phyloP scores from a whole-genome alignment of 2,797 vertebrate genomes.

The Picus viridis region DNA sequence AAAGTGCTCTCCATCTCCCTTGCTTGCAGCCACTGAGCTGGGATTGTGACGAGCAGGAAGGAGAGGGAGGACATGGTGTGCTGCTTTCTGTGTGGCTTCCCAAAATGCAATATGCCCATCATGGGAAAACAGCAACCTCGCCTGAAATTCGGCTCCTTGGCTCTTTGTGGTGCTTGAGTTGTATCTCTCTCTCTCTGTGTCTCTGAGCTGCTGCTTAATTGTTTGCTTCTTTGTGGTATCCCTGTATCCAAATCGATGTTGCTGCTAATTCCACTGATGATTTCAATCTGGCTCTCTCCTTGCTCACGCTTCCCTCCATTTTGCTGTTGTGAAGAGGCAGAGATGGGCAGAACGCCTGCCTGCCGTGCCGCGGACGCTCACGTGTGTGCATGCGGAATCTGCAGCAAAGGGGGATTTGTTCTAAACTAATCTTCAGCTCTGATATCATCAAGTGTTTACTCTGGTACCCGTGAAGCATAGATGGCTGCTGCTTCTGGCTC shows the following conservation, averaged over 20 bases:
- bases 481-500: not conserved
- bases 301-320: not conserved
- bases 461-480: not conserved
- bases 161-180: not conserved
- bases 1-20: not conserved
- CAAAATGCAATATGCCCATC: not conserved
- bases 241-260: not conserved
- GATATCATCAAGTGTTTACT: not conserved
- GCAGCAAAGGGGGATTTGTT: not conserved
- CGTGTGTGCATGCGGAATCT: not conserved
- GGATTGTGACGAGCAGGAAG: rapidly evolving
- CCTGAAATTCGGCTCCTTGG: not conserved
- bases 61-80: not conserved
- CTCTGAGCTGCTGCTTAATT: not conserved
- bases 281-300: not conserved
- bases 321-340: not conserved
- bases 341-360: not conserved
- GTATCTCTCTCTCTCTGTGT: not conserved
- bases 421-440: not conserved
- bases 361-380: rapidly evolving
- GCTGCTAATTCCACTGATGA: not conserved
- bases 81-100: not conserved
- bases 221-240: not conserved
- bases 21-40: rapidly evolving
- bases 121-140: not conserved